Base-by-base conservation (phyloP, 2,888 invertebrate genomes). In the Graphium colonna region DNA sequence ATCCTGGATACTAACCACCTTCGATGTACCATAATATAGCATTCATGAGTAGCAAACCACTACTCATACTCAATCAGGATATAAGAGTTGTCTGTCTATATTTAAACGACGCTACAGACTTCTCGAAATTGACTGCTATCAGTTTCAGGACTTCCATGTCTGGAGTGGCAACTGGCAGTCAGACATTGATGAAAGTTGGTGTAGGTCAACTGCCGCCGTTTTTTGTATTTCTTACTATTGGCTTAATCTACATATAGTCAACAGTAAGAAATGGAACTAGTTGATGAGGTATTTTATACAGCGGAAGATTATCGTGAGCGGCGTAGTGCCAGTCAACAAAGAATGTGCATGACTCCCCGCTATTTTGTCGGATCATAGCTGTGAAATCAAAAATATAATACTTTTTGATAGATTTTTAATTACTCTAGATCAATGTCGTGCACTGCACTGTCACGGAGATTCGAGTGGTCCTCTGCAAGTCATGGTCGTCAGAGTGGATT, bases 21-120 rank as follows among this genome's bases (percentile, higher is more conserved):
- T 86, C 91, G 0, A 90, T 90, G 62, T 90, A 87, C 46, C 90
- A 95, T 64, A 95, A 95, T 61, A 92, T 95, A 50, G 94, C 93
- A 0, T 68, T 95, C 8, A 81, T 94, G 60, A 89, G 82, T 67
- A 77, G 94, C 36, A 77, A 86, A 5, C 63, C 72, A 12, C 73
- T 81, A 0, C 91, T 92, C 8, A 21, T 21, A 21, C 76, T 93
- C 4, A 90, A 76, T 41, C 77, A 90, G 26, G 88, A 90, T 55
- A 90, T 94, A 15, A 78, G 92, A 56, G 93, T 94, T 0, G 92
- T 93, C 0, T 94, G 94, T 66, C 74, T 94, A 3, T 90, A 89
- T 50, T 58, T 73, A 1, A 67, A 75, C 1, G 60, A 73, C 8
- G 55, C 71, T 9, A 64, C 79, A 0, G 61, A 61, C 0, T 59